phyloP scores from a whole-genome alignment of 2,113 vertebrate species.

The Actinemys pallida region DNA sequence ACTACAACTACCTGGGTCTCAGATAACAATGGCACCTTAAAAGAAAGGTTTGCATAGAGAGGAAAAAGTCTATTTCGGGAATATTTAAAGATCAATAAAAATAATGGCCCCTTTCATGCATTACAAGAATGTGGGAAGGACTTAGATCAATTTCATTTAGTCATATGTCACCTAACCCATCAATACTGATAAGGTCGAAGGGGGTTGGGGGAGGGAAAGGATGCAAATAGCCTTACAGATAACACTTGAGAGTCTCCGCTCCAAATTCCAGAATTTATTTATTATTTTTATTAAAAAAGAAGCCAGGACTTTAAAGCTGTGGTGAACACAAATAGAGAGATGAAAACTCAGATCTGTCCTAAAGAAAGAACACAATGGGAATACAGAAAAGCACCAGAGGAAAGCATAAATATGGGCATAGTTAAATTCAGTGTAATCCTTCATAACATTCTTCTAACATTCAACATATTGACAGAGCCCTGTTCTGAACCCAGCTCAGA shows the following conservation, averaged over 20 bases:
- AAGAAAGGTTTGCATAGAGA: background rate
- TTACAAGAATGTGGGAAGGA: background rate
- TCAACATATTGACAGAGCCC: too few species aligned
- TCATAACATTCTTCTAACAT: too few species aligned
- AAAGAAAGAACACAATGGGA: background rate
- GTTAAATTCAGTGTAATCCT: background rate
- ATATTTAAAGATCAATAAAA: background rate
- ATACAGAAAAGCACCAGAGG: background rate
- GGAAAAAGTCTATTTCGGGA: rapidly evolving
- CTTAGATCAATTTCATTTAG: background rate
- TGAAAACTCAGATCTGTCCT: background rate
- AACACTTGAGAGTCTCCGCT: background rate
- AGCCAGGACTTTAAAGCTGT: background rate
- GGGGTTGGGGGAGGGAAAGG: background rate
- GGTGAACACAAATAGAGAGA: background rate
- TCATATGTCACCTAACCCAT: rapidly evolving
- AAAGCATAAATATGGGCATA: background rate
- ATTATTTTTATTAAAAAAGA: background rate
- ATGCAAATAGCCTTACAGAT: background rate
- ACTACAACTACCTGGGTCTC: background rate
- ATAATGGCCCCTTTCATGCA: rapidly evolving
- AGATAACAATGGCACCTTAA: rapidly evolving
- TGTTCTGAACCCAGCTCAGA: too few species aligned
- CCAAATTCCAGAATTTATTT: background rate
- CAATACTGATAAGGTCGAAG: background rate